Base-by-base conservation (phyloP, 2,113 vertebrate genomes). In the Plotosus lineatus region DNA sequence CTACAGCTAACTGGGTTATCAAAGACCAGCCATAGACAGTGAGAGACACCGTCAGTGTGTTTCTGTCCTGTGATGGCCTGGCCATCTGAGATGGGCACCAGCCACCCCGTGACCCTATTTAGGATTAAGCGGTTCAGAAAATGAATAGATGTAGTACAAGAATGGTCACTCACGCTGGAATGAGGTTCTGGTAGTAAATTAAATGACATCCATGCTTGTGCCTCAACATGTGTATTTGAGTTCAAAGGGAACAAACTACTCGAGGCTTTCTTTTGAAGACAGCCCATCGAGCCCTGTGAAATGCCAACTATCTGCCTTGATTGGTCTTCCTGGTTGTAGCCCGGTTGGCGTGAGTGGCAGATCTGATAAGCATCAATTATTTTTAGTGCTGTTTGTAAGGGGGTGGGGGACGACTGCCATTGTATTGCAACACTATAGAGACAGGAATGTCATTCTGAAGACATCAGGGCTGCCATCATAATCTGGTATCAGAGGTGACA, bases 251-350 rank as follows among this genome's bases (percentile, higher is more conserved):
- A 90, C 90, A 89, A 90, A 84, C 88, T 85, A 82, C 78, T 83
- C 12, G 4, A 83, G 82, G 87, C 89, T 89, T 87, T 66, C 77
- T 79, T 78, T 82, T 69, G n/a, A 36, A 56, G 78, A 77, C n/a
- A 33, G 66, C 82, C 65, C 63, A 69, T 36, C 83, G 85, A 75
- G 86, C 68, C 69, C 77, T 85, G 88, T 88, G 86, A 85, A 89
- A 91, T 89, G 85, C 55, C 78, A 91, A 86, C 90, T 84, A 93
- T 92, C 91, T 75, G 75, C 61, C 76, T 74, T 86, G 90, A 91
- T 92, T 90, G 89, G 92, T 92, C 91, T 91, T 92, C 90, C 90
- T 90, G 87, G 82, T 82, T 84, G 89, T 85, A 78, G 46, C 50
- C 33, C 48, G 40, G 83, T 82, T 17, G 80, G 76, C 88, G 88